These are phyloP conservation scores for Gastracanthus pulcherrimus DNA, from an alignment of 2,888 invertebrate species.

Conservation along the genomic window DNA sequence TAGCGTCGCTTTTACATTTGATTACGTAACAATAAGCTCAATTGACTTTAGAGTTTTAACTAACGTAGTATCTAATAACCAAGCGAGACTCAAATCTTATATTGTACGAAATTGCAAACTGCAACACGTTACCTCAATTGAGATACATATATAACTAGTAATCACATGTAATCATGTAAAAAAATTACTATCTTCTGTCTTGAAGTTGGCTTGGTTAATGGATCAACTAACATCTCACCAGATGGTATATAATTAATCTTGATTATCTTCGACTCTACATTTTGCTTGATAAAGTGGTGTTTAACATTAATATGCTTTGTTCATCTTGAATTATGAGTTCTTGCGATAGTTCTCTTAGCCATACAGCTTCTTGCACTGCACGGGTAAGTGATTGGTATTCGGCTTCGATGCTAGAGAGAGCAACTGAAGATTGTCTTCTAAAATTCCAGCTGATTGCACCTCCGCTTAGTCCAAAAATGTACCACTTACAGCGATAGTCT, in stretches of 20 bases:
- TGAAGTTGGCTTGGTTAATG: neutral
- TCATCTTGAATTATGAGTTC: neutral
- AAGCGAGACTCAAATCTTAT: too few species aligned
- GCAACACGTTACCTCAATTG: too few species aligned
- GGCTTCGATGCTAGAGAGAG: neutral
- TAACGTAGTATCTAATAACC: too few species aligned
- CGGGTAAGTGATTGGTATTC: too few species aligned
- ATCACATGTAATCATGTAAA: too few species aligned
- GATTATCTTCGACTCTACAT: neutral
- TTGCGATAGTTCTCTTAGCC: neutral
- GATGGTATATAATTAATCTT: neutral
- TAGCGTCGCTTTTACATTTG: too few species aligned
- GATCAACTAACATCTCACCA: neutral
- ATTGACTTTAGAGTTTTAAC: too few species aligned
- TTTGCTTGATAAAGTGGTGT: neutral
- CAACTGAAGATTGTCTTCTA: neutral
- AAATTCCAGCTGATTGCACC: neutral
- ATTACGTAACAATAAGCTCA: too few species aligned
- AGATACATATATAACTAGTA: too few species aligned
- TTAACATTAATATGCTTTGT: neutral
- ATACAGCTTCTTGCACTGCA: neutral
- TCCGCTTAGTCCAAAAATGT: too few species aligned
- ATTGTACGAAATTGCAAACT: too few species aligned
- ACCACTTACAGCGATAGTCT: too few species aligned
- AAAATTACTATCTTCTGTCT: neutral